Percentiles rank a stretch among this genome's conserved stretches.
Evolutionary conservation across 2,888 invertebrate species (phyloP).

Genomic region (Aspidiotus destructor): DNA sequence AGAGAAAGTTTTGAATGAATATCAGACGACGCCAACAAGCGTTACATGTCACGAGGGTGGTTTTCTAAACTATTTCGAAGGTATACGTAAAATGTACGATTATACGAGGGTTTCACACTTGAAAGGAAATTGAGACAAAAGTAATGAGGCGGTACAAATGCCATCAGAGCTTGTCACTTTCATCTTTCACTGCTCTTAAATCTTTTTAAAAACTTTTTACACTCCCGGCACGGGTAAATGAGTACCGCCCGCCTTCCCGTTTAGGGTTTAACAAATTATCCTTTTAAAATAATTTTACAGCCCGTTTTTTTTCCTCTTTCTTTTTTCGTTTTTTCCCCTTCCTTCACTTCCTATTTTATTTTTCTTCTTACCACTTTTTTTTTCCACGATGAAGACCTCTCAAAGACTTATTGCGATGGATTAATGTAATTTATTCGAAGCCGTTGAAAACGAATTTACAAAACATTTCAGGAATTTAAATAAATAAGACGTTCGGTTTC

Average conservation of each 20-base stretch:
- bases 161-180: slow-evolving; percentile 33
- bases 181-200: slow-evolving; percentile 30
- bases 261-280: slow-evolving; percentile 24
- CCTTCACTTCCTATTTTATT: not conserved
- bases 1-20: too few relatives aligned
- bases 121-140: slow-evolving; percentile 33
- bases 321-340: slow-evolving; percentile 9
- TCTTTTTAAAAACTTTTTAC: slow-evolving; percentile 24
- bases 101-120: slow-evolving; percentile 16
- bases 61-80: slow-evolving; percentile 1
- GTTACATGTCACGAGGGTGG: not conserved
- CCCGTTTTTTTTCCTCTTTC: slow-evolving; percentile 1
- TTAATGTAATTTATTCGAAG: slow-evolving; percentile 2
- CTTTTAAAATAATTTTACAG: slow-evolving; percentile 23
- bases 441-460: slow-evolving; percentile 3
- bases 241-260: not conserved
- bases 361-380: too few relatives aligned
- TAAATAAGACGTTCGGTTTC: too few relatives aligned
- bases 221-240: slow-evolving; percentile 3
- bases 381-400: not conserved
- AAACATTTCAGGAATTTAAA: not conserved
- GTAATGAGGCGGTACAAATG: slow-evolving; percentile 34
- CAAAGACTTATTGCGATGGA: not conserved
- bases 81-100: not conserved
- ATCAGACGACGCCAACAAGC: too few relatives aligned